phyloP scores from a whole-genome alignment of 64 coral and sea anemone species.

The Montipora foliosa region DNA sequence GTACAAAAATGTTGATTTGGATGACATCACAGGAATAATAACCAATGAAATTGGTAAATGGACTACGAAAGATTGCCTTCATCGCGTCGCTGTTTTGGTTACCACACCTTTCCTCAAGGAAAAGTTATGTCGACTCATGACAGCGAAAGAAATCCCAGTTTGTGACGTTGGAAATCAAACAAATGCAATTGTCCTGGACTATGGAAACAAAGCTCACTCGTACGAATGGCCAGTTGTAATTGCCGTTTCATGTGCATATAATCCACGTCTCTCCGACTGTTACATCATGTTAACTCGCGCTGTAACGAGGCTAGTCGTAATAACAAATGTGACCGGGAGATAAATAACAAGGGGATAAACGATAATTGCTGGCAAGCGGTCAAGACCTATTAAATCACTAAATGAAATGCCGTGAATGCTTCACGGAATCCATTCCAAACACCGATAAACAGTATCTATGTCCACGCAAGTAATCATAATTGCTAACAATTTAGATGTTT shows the following conservation, averaged over 20 bases:
- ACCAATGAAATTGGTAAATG: neutral
- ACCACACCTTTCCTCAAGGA: neutral
- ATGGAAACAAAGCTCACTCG: slow-evolving; percentile 19
- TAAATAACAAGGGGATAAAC: too few relatives aligned
- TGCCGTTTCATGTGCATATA: neutral
- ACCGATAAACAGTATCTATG: too few relatives aligned
- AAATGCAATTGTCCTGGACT: neutral
- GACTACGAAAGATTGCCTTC: neutral
- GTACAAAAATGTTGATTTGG: neutral
- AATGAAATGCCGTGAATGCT: too few relatives aligned
- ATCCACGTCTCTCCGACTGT: neutral
- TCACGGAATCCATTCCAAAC: too few relatives aligned
- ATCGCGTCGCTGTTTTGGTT: slow-evolving; percentile 9
- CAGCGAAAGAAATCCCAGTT: neutral
- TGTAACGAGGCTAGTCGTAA: slow-evolving; percentile 25
- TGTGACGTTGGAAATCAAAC: neutral
- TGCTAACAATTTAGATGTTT: too few relatives aligned
- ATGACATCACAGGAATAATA: neutral
- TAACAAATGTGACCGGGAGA: neutral
- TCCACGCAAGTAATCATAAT: too few relatives aligned
- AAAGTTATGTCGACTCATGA: neutral
- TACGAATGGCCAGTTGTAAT: slow-evolving; percentile 29
- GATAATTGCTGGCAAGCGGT: too few relatives aligned
- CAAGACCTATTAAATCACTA: too few relatives aligned
- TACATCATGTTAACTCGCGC: slow-evolving; percentile 37